Evolutionary conservation across 2,888 invertebrate genomes (phyloP).

Genomic region (Pseudanteris insignis): DNA sequence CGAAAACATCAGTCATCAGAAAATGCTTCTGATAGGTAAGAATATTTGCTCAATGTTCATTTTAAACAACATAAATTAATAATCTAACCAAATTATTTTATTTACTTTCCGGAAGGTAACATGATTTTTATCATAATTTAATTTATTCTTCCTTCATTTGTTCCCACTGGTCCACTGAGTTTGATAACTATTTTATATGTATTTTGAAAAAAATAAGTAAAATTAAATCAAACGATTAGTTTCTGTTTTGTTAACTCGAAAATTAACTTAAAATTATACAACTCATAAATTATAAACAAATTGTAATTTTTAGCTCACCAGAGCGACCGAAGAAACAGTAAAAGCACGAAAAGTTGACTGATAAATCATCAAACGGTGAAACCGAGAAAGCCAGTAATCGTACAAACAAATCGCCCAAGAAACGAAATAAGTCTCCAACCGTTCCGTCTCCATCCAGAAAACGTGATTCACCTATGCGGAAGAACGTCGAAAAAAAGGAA

Average conservation of each 20-base stretch:
- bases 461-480: constrained; percentile 47
- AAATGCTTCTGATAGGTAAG: constrained; percentile 70
- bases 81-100: too few relatives aligned
- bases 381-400: constrained; percentile 33
- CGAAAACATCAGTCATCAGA: constrained; percentile 70
- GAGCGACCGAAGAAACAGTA: constrained; percentile 56
- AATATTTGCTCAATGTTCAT: too few relatives aligned
- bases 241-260: too few relatives aligned
- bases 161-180: too few relatives aligned
- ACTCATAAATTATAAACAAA: too few relatives aligned
- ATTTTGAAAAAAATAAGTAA: neutral
- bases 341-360: constrained; percentile 53
- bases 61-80: too few relatives aligned
- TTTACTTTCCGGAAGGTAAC: too few relatives aligned
- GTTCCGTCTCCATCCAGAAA: constrained; percentile 49
- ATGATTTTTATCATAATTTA: too few relatives aligned
- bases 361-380: constrained; percentile 46
- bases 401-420: constrained; percentile 52
- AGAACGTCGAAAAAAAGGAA: constrained; percentile 49
- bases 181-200: too few relatives aligned
- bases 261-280: too few relatives aligned
- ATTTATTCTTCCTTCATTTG: too few relatives aligned
- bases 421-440: constrained; percentile 49
- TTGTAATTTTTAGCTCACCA: constrained; percentile 57
- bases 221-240: too few relatives aligned